phyloP scores from a whole-genome alignment of 2,888 invertebrate genomes.

The Zhuqinia jingwanae region DNA sequence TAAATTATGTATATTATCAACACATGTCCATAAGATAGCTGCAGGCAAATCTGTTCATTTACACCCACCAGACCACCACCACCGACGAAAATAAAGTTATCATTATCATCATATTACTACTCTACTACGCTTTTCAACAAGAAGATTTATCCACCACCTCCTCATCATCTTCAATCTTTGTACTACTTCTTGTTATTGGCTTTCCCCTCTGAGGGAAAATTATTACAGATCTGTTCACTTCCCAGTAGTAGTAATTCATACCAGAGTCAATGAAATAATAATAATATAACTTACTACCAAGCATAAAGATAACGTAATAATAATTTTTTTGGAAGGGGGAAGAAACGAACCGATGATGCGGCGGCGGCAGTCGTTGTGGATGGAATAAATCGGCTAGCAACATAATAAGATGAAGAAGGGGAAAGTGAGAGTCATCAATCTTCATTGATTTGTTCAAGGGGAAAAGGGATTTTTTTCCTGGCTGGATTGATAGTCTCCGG shows the following conservation, averaged over 20 bases:
- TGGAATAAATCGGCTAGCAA: not conserved
- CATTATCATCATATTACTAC: conserved; percentile 6
- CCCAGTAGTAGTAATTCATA: too few relatives aligned
- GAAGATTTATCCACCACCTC: not conserved
- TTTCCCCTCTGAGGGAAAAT: not conserved
- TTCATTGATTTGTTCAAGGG: conserved; percentile 78
- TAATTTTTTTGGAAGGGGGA: too few relatives aligned
- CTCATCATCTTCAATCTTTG: not conserved
- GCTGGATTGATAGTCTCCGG: too few relatives aligned
- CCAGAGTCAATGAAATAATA: conserved; percentile 40
- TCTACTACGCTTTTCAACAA: not conserved
- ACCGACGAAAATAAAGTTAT: not conserved
- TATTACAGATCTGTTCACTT: conserved; percentile 28
- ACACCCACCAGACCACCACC: not conserved
- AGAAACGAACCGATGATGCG: not conserved
- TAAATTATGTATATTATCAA: not conserved
- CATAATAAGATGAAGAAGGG: conserved; percentile 39
- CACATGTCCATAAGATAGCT: too few relatives aligned
- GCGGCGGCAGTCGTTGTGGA: too few relatives aligned
- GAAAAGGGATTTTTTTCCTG: conserved; percentile 71
- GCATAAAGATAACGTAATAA: not conserved
- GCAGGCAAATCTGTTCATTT: not conserved
- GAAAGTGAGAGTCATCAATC: conserved; percentile 78
- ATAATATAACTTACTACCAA: conserved; percentile 9
- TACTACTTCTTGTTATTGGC: too few relatives aligned